phyloP scores from a whole-genome alignment of 2,113 vertebrate genomes.

The Pteronura brasiliensis region DNA sequence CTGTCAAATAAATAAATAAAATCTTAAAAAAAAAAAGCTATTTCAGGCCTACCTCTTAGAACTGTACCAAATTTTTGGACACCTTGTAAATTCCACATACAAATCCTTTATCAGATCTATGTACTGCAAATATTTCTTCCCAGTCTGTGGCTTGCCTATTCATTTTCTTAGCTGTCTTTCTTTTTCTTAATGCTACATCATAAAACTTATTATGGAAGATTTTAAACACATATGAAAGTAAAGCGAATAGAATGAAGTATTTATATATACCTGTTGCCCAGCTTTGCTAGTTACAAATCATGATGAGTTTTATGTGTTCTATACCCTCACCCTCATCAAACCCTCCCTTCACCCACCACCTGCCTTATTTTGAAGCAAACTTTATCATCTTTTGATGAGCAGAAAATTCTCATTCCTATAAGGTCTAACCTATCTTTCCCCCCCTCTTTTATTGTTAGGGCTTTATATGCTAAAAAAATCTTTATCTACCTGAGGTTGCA shows the following conservation, averaged over 20 bases:
- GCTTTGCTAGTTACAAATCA: background rate
- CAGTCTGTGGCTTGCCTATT: background rate
- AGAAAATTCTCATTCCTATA: background rate
- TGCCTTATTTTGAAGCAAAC: background rate
- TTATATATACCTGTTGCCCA: background rate
- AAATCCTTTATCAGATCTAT: background rate
- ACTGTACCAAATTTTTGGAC: background rate
- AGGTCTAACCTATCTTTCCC: background rate
- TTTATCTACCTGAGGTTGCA: background rate
- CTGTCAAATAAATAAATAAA: too few relatives aligned
- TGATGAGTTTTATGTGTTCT: background rate
- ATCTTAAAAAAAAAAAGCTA: background rate
- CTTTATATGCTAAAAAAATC: background rate
- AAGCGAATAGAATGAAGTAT: background rate
- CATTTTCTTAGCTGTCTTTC: background rate
- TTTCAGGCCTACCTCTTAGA: background rate
- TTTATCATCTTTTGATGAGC: background rate
- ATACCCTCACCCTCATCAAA: background rate
- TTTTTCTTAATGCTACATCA: background rate
- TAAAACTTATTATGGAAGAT: background rate
- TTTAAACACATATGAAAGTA: background rate
- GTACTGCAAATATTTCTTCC: background rate
- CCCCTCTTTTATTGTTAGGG: background rate
- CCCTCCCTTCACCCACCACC: background rate
- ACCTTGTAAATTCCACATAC: background rate